A percentile compares a stretch with the other conserved stretches of the same genome.
Evolutionary conservation across 2,797 vertebrate genomes (phyloP).

Genomic region (Falco cherrug): DNA sequence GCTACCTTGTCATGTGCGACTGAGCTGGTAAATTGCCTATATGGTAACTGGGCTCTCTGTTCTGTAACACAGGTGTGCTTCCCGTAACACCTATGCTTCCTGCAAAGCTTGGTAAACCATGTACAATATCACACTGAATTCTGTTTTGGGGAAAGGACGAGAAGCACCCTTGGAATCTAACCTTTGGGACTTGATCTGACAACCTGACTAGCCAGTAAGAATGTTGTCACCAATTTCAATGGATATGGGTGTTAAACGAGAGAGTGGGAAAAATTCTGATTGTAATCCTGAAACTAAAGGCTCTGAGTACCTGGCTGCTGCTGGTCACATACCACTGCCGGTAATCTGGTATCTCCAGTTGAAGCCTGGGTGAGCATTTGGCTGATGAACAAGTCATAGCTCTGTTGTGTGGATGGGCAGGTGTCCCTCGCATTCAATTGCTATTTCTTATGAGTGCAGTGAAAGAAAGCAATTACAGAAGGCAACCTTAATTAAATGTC

Average conservation of each 20-base stretch:
- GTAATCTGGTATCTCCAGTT: neutral
- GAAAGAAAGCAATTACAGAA: neutral
- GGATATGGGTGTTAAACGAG: neutral
- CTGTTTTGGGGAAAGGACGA: neutral
- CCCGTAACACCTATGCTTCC: neutral
- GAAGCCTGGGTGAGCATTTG: neutral
- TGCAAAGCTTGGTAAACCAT: neutral
- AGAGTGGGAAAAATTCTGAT: neutral
- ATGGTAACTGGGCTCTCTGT: neutral
- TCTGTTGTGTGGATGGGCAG: neutral
- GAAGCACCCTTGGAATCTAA: neutral
- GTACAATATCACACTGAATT: neutral
- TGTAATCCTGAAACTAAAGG: neutral
- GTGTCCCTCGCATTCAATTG: neutral
- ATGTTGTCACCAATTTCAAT: neutral
- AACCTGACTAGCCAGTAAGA: neutral
- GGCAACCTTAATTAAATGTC: neutral
- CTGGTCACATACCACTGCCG: neutral
- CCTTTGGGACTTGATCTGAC: neutral
- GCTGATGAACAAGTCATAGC: neutral
- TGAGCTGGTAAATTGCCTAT: neutral
- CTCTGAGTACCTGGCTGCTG: neutral
- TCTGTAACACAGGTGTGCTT: neutral
- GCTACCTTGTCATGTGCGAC: neutral
- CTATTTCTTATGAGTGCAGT: neutral